Evolutionary conservation across 2,113 vertebrate species (phyloP), one percentile per base, ranked within the genome.

Genomic region (Tringa solitaria): DNA sequence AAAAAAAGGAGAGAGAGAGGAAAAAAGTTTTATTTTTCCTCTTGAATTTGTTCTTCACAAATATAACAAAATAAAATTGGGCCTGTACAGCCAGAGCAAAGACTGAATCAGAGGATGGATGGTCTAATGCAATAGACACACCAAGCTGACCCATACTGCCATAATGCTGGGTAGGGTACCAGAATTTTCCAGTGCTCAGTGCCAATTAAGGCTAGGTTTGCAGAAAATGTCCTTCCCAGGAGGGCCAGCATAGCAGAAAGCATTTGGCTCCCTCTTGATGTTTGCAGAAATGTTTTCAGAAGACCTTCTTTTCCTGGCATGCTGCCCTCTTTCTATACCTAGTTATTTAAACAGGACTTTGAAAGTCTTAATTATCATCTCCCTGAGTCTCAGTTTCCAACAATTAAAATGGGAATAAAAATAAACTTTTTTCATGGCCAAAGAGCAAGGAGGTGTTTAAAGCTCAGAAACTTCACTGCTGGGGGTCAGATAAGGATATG

Each of bases 161-260:
- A 61, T 85, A 83, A 92, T n/a, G 53, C 45, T 87, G 80, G 65
- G 43, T 63, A 72, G 37, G 88, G 33, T 54, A 94, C 82, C 83
- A 87, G 69, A 87, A 74, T 96, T 91, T 96, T 95, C 74, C 84
- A 95, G 61, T 87, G 74, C 70, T 95, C 81, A 95, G 94, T 81
- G 92, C 80, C 93, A 95, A 83, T 96, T 95, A 97, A 96, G 84
- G 89, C 74, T 87, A 91, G 41, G 84, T 95, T 95, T 89, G 83
- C 87, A 95, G 76, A 91, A 95, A 94, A 87, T 1, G 22, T 86
- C 77, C 84, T 93, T 97, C 94, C 80, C 93, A 87, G 57, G 87
- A 92, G 90, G 90, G 74, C 60, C 92, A 84, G 65, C 5, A 1
- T 75, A 95, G 78, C 89, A 97, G 79, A 97, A 94, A 53, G 75